Evolutionary conservation across 2,797 vertebrate genomes (phyloP), one percentile per base, ranked within the genome.

Genomic region (Tarsius wallacei): DNA sequence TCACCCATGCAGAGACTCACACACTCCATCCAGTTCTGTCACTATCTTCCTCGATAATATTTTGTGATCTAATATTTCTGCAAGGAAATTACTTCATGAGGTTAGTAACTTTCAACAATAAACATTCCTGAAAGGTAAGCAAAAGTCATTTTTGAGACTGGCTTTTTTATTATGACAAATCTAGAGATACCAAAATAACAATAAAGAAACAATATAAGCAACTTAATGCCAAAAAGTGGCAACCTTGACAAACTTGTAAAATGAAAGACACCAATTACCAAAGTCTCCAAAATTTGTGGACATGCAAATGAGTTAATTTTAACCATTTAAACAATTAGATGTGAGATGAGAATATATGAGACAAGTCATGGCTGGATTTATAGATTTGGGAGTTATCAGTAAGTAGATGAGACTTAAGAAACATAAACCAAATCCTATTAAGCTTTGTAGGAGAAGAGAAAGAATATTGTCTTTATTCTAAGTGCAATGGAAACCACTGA

Each of bases 141-240:
- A 77, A 76, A 96, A 91, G 17, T 76, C 47, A 49, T 42, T 76
- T 87, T 12, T 68, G 71, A 90, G 11, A 82, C 87, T 90, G 16
- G 21, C 28, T 87, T 93, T 68, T 26, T 63, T 31, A 42, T 66
- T 84, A 33, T 42, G 59, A 9, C 26, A 33, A 86, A 76, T 1
- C 2, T 63, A 63, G 13, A 77, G 19, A 47, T 77, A 61, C 7
- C 68, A 33, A 63, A 28, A 53, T 22, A 70, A 77, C 33, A 81
- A n/a, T 5, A 22, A 74, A 5, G 8, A 87, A 80, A 42, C 53
- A 55, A 49, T 70, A 55, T 33, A 19, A 87, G 4, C 33, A 90
- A 86, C 12, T 51, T 22, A 64, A 66, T 26, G 28, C 4, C 19
- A 47, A 36, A 59, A 84, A 53, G 17, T 28, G 76, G 61, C 33